Conservation (phyloP, 2,797 vertebrate species). For the Rhinatrema bivittatum region DNA sequence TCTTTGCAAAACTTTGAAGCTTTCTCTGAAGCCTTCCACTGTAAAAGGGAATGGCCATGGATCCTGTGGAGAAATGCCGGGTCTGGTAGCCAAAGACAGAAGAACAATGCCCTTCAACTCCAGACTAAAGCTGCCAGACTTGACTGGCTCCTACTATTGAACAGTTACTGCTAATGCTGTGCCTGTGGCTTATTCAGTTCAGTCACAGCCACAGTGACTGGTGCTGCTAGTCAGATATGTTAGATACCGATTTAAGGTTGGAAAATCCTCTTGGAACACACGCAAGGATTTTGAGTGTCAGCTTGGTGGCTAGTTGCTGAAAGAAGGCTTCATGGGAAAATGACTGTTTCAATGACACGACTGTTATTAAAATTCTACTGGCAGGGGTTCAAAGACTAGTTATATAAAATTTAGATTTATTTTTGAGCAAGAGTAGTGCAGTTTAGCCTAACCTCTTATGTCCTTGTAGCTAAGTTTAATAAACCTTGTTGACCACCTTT, state of each 20-base stretch:
- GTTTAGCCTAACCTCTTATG: slow-evolving; percentile 7
- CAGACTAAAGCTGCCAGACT: neutral
- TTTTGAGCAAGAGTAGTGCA: slow-evolving; percentile 25
- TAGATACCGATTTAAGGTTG: neutral
- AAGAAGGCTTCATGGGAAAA: neutral
- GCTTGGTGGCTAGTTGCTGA: neutral
- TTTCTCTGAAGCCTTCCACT: slow-evolving; percentile 85
- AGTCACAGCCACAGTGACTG: slow-evolving; percentile 14
- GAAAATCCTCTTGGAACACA: accelerated
- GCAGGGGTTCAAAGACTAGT: slow-evolving; percentile 43
- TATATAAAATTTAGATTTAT: slow-evolving; percentile 19
- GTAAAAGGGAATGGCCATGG: slow-evolving; percentile 75
- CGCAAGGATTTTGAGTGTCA: accelerated
- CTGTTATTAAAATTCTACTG: slow-evolving; percentile 37
- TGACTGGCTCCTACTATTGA: neutral
- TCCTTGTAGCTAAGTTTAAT: slow-evolving; percentile 4
- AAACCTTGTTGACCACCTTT: neutral
- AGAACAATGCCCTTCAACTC: neutral
- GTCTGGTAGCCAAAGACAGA: slow-evolving; percentile 71
- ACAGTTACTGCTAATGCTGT: slow-evolving; percentile 3
- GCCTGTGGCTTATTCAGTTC: slow-evolving; percentile 18
- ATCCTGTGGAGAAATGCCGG: slow-evolving; percentile 75
- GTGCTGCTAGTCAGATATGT: slow-evolving; percentile 1
- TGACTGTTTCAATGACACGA: slow-evolving; percentile 34
- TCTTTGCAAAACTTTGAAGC: slow-evolving; percentile 90